Base-by-base conservation (phyloP, 2,797 vertebrate genomes). In the Acridotheres tristis region DNA sequence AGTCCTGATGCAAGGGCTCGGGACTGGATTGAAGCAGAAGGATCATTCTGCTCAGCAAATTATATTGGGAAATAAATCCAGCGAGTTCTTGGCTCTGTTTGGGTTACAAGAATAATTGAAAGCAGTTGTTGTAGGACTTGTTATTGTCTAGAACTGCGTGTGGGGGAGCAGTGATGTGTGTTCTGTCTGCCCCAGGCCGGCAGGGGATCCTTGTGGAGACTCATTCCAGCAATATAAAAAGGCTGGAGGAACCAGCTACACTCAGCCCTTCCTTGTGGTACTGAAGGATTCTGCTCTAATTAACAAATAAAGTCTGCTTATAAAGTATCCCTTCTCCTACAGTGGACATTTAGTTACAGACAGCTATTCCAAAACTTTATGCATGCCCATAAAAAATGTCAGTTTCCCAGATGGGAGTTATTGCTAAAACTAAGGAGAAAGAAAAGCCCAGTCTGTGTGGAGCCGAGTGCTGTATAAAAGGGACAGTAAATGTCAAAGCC, bases 401-500 rank as follows among this genome's bases (percentile, higher is more conserved):
- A 62, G 66, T 74, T 42, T 18, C 54, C 80, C 50, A 78, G 69
- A 81, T 23, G 38, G 38, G 68, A 88, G 43, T 76, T 93, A 84
- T 7, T 45, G 89, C 59, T 76, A 30, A 82, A 82, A 87, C 21
- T 9, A 66, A 54, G n/a, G 73, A 73, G 77, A 45, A 73, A 51
- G 66, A 68, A 87, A 85, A 45, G 36, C 76, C 72, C 77, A 95
- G 94, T 36, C 92, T 73, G 13, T 15, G 59, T 45, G 89, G 91
- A 87, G 87, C 92, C 89, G 66, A 43, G 32, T 8, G 13, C 25
- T 68, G 34, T 40, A 43, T 54, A 57, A 89, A 67, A 76, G 53
- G 65, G 71, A 71, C 36, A 88, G 81, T 79, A 93, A 91, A 93
- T 58, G 79, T 58, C 89, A 90, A 72, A 91, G 66, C 36, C 80